Evolutionary conservation across 1,140 invertebrate species (phyloP).

Genomic region (Diuraphis noxia): DNA sequence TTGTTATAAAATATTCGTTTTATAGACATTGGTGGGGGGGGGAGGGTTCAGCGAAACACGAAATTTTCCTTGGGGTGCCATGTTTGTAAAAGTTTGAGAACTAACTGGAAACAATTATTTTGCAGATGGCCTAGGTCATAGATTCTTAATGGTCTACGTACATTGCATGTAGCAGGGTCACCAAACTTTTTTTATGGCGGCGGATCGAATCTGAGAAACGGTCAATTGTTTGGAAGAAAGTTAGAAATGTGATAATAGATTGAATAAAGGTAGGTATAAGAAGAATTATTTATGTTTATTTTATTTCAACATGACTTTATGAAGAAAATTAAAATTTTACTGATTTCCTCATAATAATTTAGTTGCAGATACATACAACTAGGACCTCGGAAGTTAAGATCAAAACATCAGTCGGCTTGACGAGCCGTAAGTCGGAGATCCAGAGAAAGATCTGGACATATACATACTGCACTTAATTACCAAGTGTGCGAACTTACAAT

Average conservation of each 20-base stretch:
- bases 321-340: neutral
- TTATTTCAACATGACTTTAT: neutral
- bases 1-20: no score
- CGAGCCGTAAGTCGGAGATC: neutral
- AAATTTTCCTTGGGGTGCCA: no score
- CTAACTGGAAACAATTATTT: no score
- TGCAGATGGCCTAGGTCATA: no score
- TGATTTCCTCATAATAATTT: neutral
- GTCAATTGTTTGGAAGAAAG: neutral
- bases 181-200: neutral
- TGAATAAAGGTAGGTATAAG: no score
- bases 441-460: neutral
- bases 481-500: neutral
- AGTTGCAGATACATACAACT: no score
- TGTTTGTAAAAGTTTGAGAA: no score
- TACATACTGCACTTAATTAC: no score
- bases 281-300: neutral
- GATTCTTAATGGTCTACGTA: no score
- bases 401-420: neutral
- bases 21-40: no score
- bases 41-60: no score
- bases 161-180: neutral
- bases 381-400: neutral
- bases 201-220: neutral
- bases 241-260: neutral